Evolutionary conservation across 2,888 invertebrate genomes (phyloP).

Genomic region (Mesochorus sp.): DNA sequence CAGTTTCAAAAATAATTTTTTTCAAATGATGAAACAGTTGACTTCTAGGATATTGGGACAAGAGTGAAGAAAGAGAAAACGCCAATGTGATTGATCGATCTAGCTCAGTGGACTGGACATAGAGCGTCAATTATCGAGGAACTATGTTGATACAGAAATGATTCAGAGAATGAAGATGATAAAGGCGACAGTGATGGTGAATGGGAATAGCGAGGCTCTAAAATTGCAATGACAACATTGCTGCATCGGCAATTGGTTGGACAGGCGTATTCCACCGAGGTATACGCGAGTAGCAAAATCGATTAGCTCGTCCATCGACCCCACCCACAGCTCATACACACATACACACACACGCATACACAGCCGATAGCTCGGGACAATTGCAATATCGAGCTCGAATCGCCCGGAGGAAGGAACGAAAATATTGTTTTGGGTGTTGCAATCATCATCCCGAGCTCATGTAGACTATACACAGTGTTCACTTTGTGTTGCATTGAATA

Average conservation of each 20-base stretch:
- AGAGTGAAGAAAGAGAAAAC: too few relatives aligned
- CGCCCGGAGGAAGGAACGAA: constrained; percentile 49
- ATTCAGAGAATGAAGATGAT: neutral
- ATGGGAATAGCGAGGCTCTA: constrained; percentile 38
- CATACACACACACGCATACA: too few relatives aligned
- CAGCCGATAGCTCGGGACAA: constrained; percentile 40
- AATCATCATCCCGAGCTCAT: constrained; percentile 43
- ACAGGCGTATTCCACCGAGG: neutral
- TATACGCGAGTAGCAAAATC: constrained; percentile 41
- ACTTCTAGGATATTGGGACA: too few relatives aligned
- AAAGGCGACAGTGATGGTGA: constrained; percentile 7
- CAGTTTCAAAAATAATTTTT: too few relatives aligned
- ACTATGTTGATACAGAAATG: constrained; percentile 5
- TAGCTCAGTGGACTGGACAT: neutral
- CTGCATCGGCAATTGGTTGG: constrained; percentile 14
- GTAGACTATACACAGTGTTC: constrained; percentile 22
- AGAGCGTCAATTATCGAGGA: neutral
- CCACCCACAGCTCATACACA: neutral
- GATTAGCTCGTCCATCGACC: constrained; percentile 53
- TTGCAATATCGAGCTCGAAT: constrained; percentile 52
- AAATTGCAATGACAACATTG: constrained; percentile 49
- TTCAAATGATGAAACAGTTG: too few relatives aligned
- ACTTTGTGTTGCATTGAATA: constrained; percentile 43
- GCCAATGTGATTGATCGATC: neutral
- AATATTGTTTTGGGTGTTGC: constrained; percentile 55